Evolutionary conservation across 1,140 invertebrate species (phyloP), one percentile per base, ranked within the genome.

Genomic region (Diplogasteroides magnus): DNA sequence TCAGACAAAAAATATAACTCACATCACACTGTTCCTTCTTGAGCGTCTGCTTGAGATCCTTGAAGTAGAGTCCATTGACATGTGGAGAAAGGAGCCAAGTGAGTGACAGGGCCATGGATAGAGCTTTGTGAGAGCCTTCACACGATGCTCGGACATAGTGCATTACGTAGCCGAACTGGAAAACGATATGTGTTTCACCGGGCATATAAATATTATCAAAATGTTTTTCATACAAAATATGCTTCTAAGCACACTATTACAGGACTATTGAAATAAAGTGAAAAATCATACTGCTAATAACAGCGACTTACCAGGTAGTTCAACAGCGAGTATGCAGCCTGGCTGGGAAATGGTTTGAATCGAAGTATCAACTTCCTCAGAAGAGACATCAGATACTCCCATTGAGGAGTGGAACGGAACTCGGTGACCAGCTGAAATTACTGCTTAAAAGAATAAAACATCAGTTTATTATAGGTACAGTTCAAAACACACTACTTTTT

Each of bases 21-120:
- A 87, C 93, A 85, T 99, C 96, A 83, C 95, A 98, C 82, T 99
- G 97, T 83, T 98, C 96, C 83, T 98, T 98, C 69, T 96, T 88
- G 68, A 99, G 85, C 70, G 97, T 97, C 86, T 98, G 95, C 81
- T 99, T 99, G 15, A 99, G 85, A 85, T 98, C 97, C 86, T 99
- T 99, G 78, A 99, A 97, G 89, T 97, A 96, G 68, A 99, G 94
- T 55, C 95, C 96, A 83, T 98, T 94, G 0, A 99, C 94, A 82
- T 92, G 93, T 73, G 88, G 88, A n/a, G 73, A 86, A 84, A 94
- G 93, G 90, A 96, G 93, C 94, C 95, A 98, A 0, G 98, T 84
- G 66, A 98, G 88, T 0, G 93, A 94, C 1, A 98, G 85, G 0
- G 95, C 94, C 14, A 92, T 90, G 31, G 91, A 92, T 68, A 98